A percentile compares a stretch with the other conserved stretches of the same genome.
Conservation (phyloP, 1,140 invertebrate genomes). For the Drosophila lini region DNA sequence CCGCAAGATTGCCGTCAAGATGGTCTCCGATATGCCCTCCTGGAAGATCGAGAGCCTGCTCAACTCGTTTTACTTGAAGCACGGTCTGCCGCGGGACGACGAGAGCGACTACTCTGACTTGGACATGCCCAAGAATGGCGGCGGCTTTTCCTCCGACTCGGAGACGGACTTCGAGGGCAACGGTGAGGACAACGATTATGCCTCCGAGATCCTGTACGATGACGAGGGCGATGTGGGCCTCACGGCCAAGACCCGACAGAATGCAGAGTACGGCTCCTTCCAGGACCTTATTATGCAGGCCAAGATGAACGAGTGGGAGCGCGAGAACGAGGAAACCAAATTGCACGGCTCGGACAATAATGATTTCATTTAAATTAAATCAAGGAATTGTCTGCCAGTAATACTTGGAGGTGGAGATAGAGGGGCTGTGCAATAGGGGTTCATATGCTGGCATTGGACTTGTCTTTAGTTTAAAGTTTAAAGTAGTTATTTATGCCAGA, state of each 20-base stretch:
- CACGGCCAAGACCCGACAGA: constrained; percentile 52
- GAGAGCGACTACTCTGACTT: constrained; percentile 50
- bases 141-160: constrained; percentile 2
- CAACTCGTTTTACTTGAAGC: constrained; percentile 67
- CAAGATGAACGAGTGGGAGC: constrained; percentile 64
- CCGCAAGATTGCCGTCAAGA: constrained; percentile 72
- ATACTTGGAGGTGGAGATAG: neutral
- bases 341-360: constrained; percentile 63
- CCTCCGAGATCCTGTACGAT: constrained; percentile 73
- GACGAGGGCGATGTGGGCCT: constrained; percentile 66
- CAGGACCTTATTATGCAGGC: constrained; percentile 76
- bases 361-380: constrained; percentile 49
- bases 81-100: constrained; percentile 51
- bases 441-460: constrained; percentile 75
- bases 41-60: constrained; percentile 65
- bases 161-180: constrained; percentile 12
- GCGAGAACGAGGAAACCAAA: constrained; percentile 68
- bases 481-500: constrained; percentile 27
- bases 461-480: constrained; percentile 19
- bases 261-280: constrained; percentile 71
- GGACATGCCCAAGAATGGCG: constrained; percentile 28
- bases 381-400: neutral
- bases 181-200: constrained; percentile 55
- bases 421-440: constrained; percentile 58
- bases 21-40: constrained; percentile 75